Base-by-base conservation (phyloP, 2,113 vertebrate genomes). In the Choloepus hoffmanni region DNA sequence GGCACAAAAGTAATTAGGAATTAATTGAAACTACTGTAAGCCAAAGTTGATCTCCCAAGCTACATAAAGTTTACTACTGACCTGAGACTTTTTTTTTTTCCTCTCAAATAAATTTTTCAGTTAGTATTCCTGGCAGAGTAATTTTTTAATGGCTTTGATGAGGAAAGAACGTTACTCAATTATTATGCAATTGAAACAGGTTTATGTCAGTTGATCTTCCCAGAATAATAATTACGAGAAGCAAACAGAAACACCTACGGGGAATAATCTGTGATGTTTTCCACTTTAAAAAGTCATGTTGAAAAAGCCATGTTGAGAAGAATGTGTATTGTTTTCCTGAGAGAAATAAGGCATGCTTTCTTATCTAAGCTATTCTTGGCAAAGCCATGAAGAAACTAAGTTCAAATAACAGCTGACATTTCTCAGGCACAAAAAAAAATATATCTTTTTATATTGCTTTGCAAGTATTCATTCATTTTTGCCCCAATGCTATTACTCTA, bases 11-110 rank as follows among this genome's bases (percentile, higher is more conserved):
- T 50, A 93, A 96, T 85, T 93, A 96, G 93, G 43, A 85, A 96
- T 96, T 94, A 94, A 96, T 86, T 78, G 84, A 93, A 95, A 92
- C 91, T 45, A 67, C 81, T 68, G 72, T 92, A 62, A 94, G 83
- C 62, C 73, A 24, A 90, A 74, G 77, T 82, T 63, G 87, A 93
- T 94, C 84, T 97, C 76, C 86, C 93, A 89, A 67, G 74, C 62
- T 40, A 28, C 40, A 21, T 0, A 30, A 84, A 73, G 76, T 92
- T 89, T 68, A 90, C 85, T 88, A 48, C 33, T 90, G 40, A 78
- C 77, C 43, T 7, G 28, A 92, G 62, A 63, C 82, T 73, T 48
- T 79, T 36, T 30, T 30, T 58, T 79, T 73, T 36, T 45, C 30
- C 72, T 43, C 87, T 87, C 70, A 89, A 73, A 91, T 72, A 77